phyloP scores from a whole-genome alignment of 2,113 vertebrate species.

The Sardina pilchardus region DNA sequence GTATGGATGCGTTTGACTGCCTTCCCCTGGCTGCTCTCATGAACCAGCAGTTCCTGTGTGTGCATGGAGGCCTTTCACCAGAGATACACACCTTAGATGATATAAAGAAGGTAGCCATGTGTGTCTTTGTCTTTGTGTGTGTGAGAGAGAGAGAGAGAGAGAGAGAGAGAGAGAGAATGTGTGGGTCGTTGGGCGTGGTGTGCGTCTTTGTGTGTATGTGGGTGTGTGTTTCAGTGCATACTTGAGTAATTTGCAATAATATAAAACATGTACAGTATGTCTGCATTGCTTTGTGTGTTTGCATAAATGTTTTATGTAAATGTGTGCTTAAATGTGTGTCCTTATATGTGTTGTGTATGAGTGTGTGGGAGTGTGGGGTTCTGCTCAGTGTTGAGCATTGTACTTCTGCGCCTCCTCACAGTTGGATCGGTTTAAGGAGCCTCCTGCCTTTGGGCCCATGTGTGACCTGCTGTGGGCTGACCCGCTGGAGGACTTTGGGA shows the following conservation, averaged over 20 bases:
- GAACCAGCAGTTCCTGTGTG: conserved; percentile 81
- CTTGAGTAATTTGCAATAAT: no score
- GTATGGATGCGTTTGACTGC: conserved; percentile 82
- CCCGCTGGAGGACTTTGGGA: conserved; percentile 80
- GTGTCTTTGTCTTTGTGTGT: conserved; percentile 25
- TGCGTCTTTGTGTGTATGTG: background rate
- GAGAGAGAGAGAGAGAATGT: background rate
- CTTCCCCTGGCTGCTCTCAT: conserved; percentile 79
- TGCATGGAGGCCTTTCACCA: conserved; percentile 79
- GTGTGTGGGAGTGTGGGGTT: background rate
- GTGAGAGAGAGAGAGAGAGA: conserved; percentile 23
- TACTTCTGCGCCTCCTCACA: conserved; percentile 34
- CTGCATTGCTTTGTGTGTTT: background rate
- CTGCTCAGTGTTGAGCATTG: background rate
- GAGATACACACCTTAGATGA: conserved; percentile 83
- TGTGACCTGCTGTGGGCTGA: conserved; percentile 81
- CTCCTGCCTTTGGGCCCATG: conserved; percentile 80
- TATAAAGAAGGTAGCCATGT: conserved; percentile 74
- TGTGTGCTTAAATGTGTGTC: background rate
- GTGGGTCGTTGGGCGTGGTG: background rate
- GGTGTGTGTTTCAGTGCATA: conserved; percentile 18
- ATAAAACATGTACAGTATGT: background rate
- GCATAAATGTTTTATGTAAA: background rate
- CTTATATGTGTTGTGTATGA: background rate
- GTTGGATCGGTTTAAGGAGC: conserved; percentile 82